These are phyloP conservation scores for Drosophila arawakana DNA, from an alignment of 1,140 invertebrate species.

Conservation along the genomic window DNA sequence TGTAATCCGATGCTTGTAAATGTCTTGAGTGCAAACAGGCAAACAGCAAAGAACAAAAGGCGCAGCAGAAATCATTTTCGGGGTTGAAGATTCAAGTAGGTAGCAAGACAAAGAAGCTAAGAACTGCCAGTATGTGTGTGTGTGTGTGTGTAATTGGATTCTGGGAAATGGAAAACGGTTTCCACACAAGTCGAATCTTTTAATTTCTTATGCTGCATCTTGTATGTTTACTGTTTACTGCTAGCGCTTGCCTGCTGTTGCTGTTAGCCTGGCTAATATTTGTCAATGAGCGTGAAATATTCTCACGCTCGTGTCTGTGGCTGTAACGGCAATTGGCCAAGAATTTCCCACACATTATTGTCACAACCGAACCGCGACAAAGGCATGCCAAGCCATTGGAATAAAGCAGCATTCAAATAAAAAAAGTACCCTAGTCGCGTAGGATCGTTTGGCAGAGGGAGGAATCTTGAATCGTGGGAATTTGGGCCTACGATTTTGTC, in stretches of 20 bases:
- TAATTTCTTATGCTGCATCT: constrained; percentile 1
- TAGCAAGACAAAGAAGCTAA: not conserved
- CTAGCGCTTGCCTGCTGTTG: constrained; percentile 10
- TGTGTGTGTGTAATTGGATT: not conserved
- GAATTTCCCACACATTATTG: constrained; percentile 59
- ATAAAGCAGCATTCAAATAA: too few species aligned
- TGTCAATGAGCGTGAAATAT: constrained; percentile 50
- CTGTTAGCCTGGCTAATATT: constrained; percentile 54
- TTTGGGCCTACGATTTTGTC: constrained; percentile 20
- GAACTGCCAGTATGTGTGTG: constrained; percentile 1
- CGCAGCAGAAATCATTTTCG: constrained; percentile 3
- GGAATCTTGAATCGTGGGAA: constrained; percentile 30
- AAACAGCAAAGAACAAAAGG: constrained; percentile 28
- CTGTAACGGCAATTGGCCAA: constrained; percentile 59
- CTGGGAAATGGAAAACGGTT: constrained; percentile 11
- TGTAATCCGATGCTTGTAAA: constrained; percentile 70
- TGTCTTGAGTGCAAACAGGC: constrained; percentile 57
- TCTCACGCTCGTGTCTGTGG: constrained; percentile 58
- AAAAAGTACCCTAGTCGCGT: not conserved
- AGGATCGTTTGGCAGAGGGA: constrained; percentile 23
- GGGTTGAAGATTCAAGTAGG: constrained; percentile 16
- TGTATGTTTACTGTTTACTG: not conserved
- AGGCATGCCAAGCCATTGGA: constrained; percentile 5
- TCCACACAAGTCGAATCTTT: not conserved
- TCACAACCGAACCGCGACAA: constrained; percentile 57